Evolutionary conservation across 1,140 invertebrate genomes (phyloP), one percentile per base, ranked within the genome.

Genomic region (Theocolax elegans): DNA sequence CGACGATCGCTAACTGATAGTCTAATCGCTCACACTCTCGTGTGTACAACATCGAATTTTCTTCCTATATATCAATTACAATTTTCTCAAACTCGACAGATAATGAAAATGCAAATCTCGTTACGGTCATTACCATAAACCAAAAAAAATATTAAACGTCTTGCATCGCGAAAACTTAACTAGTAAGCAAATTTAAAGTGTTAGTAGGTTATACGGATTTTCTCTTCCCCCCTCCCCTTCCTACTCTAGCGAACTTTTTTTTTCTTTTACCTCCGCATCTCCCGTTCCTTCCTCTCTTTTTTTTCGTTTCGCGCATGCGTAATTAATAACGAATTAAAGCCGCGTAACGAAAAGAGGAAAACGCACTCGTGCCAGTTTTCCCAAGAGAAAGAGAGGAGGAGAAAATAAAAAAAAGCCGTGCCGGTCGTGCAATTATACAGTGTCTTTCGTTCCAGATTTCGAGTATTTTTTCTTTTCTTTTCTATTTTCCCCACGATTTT

Each of bases 201-300:
- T 66, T 66, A 66, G 63, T 66, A 66, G 63, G 63, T 66, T 66
- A 66, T 27, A 49, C 44, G 48, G 60, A 64, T 64, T 49, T 64
- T 64, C 49, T 53, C 63, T n/a, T 35, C 31, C 2, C 29, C 9
- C n/a, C 42, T 15, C 42, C 42, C 42, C 13, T 38, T 35, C 10
- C 10, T 35, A n/a, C 3, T 12, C 6, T 15, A 15, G 3, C 42
- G 10, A 6, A 44, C n/a, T 15, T 44, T 56, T 35, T 56, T 56
- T 35, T 31, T 56, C 19, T 56, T 31, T 56, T 31, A 31, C 31
- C 29, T n/a, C 8, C 23, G 19, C 23, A 3, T 21, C n/a, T 3
- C n/a, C 13, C 13, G 19, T 23, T 23, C 13, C 13, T 49, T 23
- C 3, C n/a, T 46, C 17, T 46, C 17, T 46, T 15, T 46, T 46